These are phyloP conservation scores for Trogon surrucura DNA, from an alignment of 2,113 vertebrate genomes.

Conservation along the genomic window DNA sequence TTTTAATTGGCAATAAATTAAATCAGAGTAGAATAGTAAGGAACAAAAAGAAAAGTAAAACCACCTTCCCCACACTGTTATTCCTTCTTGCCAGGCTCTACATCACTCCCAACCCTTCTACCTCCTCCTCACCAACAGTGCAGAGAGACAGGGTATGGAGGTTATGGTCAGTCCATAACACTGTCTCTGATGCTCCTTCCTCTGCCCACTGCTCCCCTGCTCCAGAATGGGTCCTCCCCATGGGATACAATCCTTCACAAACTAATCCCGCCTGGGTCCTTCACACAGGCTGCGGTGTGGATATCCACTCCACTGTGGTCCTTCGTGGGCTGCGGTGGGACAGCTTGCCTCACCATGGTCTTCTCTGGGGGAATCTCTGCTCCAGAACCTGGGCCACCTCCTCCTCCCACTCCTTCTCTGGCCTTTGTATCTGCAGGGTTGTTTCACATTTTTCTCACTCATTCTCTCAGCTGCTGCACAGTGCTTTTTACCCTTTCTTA, in stretches of 20 bases:
- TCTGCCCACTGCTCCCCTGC: neutral
- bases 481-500: neutral
- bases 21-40: neutral
- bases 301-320: neutral
- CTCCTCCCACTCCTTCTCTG: neutral
- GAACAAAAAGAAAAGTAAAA: neutral
- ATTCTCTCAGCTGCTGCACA: neutral
- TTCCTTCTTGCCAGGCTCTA: neutral
- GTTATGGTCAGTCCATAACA: neutral
- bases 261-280: rapidly evolving
- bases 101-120: neutral
- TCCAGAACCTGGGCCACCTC: rapidly evolving
- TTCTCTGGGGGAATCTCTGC: neutral
- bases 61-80: neutral
- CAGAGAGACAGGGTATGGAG: neutral
- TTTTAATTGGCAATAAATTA: neutral
- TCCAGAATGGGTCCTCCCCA: neutral
- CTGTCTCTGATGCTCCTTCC: neutral
- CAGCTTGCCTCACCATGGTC: neutral
- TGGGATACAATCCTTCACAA: neutral
- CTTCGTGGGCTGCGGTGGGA: neutral
- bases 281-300: too few relatives aligned
- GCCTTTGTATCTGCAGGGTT: neutral
- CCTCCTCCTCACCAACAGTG: rapidly evolving
- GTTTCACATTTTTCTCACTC: neutral